phyloP scores from a whole-genome alignment of 2,113 vertebrate species.

The Zingel zingel region DNA sequence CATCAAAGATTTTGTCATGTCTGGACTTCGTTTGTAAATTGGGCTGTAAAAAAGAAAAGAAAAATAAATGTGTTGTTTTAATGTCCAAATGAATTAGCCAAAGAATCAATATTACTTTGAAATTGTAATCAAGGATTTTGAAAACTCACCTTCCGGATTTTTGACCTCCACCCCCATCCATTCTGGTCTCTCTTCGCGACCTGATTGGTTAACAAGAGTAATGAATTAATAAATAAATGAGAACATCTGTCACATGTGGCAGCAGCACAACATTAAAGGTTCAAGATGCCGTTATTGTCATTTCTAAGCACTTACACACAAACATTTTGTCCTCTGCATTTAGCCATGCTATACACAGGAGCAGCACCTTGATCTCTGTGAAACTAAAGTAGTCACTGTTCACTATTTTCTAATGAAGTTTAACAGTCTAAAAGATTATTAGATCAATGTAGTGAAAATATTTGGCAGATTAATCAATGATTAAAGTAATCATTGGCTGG shows the following conservation, averaged over 20 bases:
- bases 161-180: conserved; percentile 77
- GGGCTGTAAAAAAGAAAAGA: conserved; percentile 81
- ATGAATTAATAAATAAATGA: not conserved
- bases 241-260: conserved; percentile 1
- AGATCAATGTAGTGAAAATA: not conserved
- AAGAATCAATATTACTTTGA: not conserved
- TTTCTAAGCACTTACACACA: too few species aligned
- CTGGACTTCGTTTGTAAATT: conserved; percentile 93
- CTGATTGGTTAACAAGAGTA: conserved; percentile 54
- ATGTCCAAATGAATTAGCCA: not conserved
- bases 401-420: not conserved
- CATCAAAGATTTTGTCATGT: conserved; percentile 94
- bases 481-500: not conserved
- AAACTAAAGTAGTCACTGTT: not conserved
- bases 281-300: too few species aligned
- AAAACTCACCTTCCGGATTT: conserved; percentile 88
- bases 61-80: not conserved
- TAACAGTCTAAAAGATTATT: not conserved
- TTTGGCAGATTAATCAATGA: not conserved
- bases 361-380: not conserved
- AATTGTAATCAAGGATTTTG: not conserved
- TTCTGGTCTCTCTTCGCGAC: conserved; percentile 81
- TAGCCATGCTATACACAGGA: too few species aligned
- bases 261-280: not conserved
- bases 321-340: too few species aligned